Conservation (phyloP, 2,797 vertebrate genomes). For the Sphaeramia orbicularis region DNA sequence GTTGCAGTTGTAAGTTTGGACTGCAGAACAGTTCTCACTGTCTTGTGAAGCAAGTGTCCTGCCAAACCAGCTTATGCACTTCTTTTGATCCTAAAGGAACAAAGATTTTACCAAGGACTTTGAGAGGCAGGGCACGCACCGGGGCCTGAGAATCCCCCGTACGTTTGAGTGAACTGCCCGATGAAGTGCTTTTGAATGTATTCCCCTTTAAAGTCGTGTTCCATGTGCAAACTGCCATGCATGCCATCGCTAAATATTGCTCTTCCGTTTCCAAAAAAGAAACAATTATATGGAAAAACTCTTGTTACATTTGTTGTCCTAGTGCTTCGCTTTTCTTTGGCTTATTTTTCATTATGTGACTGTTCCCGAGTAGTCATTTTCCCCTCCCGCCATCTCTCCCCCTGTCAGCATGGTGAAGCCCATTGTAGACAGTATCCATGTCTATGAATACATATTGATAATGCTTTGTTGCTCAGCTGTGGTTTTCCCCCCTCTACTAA, state of each 20-base stretch:
- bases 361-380: conserved; percentile 88
- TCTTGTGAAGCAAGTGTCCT: conserved; percentile 69
- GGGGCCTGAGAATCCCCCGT: conserved; percentile 46
- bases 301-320: conserved; percentile 94
- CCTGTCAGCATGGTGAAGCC: conserved; percentile 91
- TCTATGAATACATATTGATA: conserved; percentile 87
- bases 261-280: conserved; percentile 84
- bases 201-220: conserved; percentile 96
- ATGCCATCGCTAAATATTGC: conserved; percentile 95
- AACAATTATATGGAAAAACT: conserved; percentile 85
- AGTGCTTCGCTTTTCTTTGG: conserved; percentile 91
- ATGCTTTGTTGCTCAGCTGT: conserved; percentile 87
- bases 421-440: conserved; percentile 91
- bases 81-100: conserved; percentile 74
- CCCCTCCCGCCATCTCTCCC: conserved; percentile 89
- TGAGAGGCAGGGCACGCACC: conserved; percentile 45
- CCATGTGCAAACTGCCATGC: conserved; percentile 95
- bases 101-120: conserved; percentile 69
- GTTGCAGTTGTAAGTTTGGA: conserved; percentile 74
- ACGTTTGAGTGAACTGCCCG: conserved; percentile 69
- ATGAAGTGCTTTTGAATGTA: conserved; percentile 85
- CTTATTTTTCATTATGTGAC: conserved; percentile 88
- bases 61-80: conserved; percentile 65
- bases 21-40: conserved; percentile 82
- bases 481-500: conserved; percentile 87